These are phyloP conservation scores for Hemibagrus guttatus DNA, from an alignment of 2,797 vertebrate species.

Conservation along the genomic window DNA sequence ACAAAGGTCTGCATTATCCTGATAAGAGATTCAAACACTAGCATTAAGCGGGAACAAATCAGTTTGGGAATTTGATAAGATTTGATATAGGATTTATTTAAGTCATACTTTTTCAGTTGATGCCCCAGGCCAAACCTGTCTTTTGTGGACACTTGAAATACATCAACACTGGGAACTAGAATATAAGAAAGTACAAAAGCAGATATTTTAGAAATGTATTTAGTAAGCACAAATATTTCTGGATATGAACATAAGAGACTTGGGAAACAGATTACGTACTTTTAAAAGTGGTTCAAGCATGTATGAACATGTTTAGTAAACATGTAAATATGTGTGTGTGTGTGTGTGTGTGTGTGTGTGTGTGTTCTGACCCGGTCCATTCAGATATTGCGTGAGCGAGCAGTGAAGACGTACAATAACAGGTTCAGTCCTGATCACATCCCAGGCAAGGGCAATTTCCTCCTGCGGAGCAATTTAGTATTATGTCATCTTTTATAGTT, in stretches of 20 bases:
- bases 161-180: constrained; percentile 87
- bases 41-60: neutral
- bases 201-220: neutral
- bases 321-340: neutral
- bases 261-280: too few relatives aligned
- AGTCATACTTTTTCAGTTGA: constrained; percentile 87
- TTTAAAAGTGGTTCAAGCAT: neutral
- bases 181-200: constrained; percentile 28
- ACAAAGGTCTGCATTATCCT: constrained; percentile 93
- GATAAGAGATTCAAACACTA: constrained; percentile 45
- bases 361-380: constrained; percentile 82
- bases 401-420: constrained; percentile 87
- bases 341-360: neutral
- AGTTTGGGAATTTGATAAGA: neutral
- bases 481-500: neutral
- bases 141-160: constrained; percentile 89
- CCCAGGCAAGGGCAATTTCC: constrained; percentile 90
- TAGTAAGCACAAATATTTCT: neutral
- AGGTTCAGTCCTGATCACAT: constrained; percentile 86
- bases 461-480: constrained; percentile 70
- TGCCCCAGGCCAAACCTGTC: constrained; percentile 88
- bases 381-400: constrained; percentile 88
- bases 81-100: neutral
- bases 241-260: neutral
- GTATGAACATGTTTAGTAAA: neutral